These are phyloP conservation scores for Metopolophium dirhodum DNA, from an alignment of 1,140 invertebrate genomes.

Conservation along the genomic window DNA sequence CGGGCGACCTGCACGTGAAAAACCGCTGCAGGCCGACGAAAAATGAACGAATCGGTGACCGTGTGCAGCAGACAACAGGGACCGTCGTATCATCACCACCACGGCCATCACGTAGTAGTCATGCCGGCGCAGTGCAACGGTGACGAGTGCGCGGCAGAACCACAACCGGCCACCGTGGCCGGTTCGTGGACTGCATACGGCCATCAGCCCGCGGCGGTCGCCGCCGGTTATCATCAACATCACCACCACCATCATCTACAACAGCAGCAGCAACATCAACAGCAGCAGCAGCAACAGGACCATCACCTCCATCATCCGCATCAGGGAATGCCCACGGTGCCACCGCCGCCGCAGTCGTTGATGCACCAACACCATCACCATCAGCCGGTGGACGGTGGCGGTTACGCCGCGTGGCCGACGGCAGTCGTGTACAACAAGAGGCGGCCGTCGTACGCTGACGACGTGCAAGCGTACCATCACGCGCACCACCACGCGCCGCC, in stretches of 20 bases:
- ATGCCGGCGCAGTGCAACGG: neutral
- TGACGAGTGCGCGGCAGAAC: conserved; percentile 13
- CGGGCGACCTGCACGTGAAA: neutral
- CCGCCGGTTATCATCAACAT: conserved; percentile 29
- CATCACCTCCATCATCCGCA: conserved; percentile 17
- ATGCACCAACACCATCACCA: conserved; percentile 38
- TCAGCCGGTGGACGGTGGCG: conserved; percentile 25
- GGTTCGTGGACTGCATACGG: conserved; percentile 49
- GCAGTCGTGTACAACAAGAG: conserved; percentile 14
- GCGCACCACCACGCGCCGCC: conserved; percentile 12
- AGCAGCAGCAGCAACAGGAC: conserved; percentile 20
- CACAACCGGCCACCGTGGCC: neutral
- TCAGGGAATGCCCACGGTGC: neutral
- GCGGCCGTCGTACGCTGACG: conserved; percentile 37
- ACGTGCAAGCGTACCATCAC: conserved; percentile 30
- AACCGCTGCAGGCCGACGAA: neutral
- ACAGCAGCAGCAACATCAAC: neutral
- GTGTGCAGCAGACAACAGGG: conserved; percentile 22
- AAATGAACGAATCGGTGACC: conserved; percentile 47
- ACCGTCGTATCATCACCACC: conserved; percentile 3
- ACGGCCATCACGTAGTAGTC: neutral
- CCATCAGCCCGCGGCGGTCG: conserved; percentile 10
- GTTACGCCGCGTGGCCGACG: conserved; percentile 16
- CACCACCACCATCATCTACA: conserved; percentile 47
- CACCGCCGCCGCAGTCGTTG: neutral